Evolutionary conservation across 2,888 invertebrate species (phyloP).

Genomic region (Agrotis ipsilon): DNA sequence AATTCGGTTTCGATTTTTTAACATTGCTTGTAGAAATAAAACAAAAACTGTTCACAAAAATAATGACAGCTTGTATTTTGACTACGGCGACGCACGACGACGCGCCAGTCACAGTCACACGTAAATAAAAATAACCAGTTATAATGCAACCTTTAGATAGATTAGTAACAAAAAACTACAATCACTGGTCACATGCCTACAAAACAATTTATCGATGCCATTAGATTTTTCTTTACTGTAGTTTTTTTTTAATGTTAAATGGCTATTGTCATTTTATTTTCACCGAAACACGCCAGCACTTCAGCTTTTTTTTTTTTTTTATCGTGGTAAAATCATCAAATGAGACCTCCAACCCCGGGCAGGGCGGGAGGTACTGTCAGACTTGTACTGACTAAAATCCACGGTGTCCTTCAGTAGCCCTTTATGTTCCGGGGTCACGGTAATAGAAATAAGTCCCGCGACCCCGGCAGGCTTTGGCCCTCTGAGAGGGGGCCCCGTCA

Average conservation of each 20-base stretch:
- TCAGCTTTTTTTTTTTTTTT: too few relatives aligned
- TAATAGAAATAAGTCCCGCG: too few relatives aligned
- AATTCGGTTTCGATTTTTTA: background rate
- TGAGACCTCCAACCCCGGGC: too few relatives aligned
- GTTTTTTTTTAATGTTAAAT: background rate
- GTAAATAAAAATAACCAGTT: background rate
- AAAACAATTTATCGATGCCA: background rate
- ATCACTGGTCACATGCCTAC: background rate
- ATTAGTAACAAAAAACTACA: background rate
- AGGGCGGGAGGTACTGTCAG: too few relatives aligned
- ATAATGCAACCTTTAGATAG: background rate
- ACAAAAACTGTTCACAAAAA: background rate
- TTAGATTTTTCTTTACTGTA: background rate
- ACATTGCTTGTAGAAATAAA: background rate
- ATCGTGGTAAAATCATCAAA: too few relatives aligned
- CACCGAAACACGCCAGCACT: background rate
- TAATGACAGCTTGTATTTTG: background rate
- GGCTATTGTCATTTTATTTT: background rate
- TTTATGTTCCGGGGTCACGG: too few relatives aligned
- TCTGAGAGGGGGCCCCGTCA: too few relatives aligned
- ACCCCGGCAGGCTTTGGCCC: too few relatives aligned
- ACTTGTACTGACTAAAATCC: too few relatives aligned
- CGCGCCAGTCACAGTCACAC: background rate
- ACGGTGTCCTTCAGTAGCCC: too few relatives aligned
- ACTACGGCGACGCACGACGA: background rate